Evolutionary conservation across 1,140 invertebrate species (phyloP).

Genomic region (Sarcophaga peregrina): DNA sequence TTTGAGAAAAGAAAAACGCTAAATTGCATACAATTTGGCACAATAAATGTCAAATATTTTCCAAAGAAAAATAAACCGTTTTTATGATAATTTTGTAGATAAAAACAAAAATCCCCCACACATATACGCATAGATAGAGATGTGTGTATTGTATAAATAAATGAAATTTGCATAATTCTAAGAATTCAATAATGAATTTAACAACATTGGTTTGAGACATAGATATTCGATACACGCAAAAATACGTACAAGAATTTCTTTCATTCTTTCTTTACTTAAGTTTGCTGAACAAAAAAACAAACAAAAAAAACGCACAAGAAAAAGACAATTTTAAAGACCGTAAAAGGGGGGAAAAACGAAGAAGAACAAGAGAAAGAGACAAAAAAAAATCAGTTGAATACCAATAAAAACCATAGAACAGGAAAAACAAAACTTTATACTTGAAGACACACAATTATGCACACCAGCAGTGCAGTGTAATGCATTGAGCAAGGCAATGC

Average conservation of each 20-base stretch:
- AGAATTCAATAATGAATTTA: constrained; percentile 23
- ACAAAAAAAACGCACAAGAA: too few species aligned
- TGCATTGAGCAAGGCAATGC: too few species aligned
- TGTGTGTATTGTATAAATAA: neutral
- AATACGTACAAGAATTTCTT: constrained; percentile 21
- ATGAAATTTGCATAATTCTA: constrained; percentile 21
- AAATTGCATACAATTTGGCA: too few species aligned
- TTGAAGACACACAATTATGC: neutral
- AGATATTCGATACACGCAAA: constrained; percentile 14
- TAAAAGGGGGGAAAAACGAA: too few species aligned
- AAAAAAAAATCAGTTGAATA: neutral
- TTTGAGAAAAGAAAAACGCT: too few species aligned
- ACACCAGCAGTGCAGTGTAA: neutral
- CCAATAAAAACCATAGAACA: constrained; percentile 4
- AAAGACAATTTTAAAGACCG: too few species aligned
- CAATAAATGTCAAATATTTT: neutral
- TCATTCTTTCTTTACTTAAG: too few species aligned
- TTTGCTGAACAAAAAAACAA: too few species aligned
- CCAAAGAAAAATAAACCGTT: neutral
- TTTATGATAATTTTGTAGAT: neutral
- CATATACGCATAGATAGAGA: neutral
- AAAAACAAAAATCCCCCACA: neutral
- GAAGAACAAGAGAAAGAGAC: neutral
- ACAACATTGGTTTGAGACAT: neutral
- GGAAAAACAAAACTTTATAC: neutral